phyloP scores from a whole-genome alignment of 2,113 vertebrate genomes.

The Datnioides undecimradiatus region DNA sequence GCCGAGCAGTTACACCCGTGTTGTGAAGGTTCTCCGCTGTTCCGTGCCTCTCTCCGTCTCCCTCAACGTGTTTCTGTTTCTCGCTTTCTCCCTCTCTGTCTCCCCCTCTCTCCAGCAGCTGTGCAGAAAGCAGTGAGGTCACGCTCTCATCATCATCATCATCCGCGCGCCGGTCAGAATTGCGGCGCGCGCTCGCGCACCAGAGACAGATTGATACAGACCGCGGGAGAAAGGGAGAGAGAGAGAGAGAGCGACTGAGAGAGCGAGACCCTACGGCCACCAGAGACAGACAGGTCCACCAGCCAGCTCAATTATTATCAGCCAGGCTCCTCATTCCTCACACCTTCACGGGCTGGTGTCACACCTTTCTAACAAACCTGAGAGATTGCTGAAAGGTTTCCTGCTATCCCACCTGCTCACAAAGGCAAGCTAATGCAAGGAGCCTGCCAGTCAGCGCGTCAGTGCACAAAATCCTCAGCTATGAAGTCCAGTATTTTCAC shows the following conservation, averaged over 20 bases:
- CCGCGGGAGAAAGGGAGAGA: background rate
- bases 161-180: conserved; percentile 64
- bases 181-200: conserved; percentile 66
- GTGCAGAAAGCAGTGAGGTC: conserved; percentile 84
- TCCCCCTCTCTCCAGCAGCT: conserved; percentile 73
- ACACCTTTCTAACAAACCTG: background rate
- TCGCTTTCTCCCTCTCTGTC: conserved; percentile 3
- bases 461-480: background rate
- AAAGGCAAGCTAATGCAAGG: background rate
- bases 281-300: conserved; percentile 4
- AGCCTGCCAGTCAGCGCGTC: background rate
- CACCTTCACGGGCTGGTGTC: conserved; percentile 31
- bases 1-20: conserved; percentile 39
- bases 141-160: conserved; percentile 81
- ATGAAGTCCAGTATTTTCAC: background rate
- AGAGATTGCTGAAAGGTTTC: background rate
- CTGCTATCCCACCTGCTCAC: background rate
- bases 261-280: background rate
- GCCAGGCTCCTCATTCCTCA: conserved; percentile 19
- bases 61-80: conserved; percentile 43
- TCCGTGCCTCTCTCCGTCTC: conserved; percentile 34
- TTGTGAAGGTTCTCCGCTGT: conserved; percentile 40
- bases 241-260: background rate
- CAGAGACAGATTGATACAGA: conserved; percentile 41
- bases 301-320: conserved; percentile 7